phyloP scores from a whole-genome alignment of 2,113 vertebrate genomes.

The Ailurus styani region DNA sequence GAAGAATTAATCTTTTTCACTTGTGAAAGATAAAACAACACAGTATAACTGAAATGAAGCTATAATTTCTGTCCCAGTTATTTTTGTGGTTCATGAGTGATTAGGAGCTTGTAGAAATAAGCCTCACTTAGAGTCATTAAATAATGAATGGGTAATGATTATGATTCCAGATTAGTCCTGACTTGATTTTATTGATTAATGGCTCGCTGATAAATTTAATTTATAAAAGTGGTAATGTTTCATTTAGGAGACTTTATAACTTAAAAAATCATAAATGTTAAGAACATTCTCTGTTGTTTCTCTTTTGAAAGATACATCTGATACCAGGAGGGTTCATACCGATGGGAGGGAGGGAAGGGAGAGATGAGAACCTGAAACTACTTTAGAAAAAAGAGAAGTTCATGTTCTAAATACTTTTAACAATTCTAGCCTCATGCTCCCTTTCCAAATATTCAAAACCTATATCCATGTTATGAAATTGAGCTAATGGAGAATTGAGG shows the following conservation, averaged over 20 bases:
- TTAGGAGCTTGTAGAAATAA: neutral
- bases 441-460: neutral
- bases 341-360: neutral
- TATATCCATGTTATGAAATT: neutral
- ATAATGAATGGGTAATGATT: neutral
- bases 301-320: neutral
- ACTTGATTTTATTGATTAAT: slow-evolving; percentile 26
- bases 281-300: neutral
- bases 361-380: neutral
- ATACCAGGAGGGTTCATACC: neutral
- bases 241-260: neutral
- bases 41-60: neutral
- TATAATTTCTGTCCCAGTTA: neutral
- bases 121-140: neutral
- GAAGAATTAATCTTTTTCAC: neutral
- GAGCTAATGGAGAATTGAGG: neutral
- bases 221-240: neutral
- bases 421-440: neutral
- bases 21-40: neutral
- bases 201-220: neutral
- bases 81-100: neutral
- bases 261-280: neutral
- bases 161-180: neutral
- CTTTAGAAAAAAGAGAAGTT: neutral
- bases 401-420: neutral